phyloP scores from a whole-genome alignment of 2,797 vertebrate species.

The Phrynocephalus forsythii region DNA sequence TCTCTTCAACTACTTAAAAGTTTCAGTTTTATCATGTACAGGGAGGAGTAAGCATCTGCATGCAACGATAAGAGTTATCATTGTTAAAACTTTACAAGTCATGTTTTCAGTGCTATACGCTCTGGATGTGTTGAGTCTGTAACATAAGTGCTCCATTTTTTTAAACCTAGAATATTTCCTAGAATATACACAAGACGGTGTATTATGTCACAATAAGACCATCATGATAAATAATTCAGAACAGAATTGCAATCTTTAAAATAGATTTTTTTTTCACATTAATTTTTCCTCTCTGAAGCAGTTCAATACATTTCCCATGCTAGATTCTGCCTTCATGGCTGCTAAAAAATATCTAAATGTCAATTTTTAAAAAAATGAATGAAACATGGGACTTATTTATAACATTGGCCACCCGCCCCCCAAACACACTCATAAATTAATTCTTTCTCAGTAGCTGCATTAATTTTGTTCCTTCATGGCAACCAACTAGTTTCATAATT shows the following conservation, averaged over 20 bases:
- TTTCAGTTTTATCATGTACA: slow-evolving; percentile 57
- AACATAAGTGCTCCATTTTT: not conserved
- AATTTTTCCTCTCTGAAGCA: too few relatives aligned
- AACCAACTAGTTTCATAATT: not conserved
- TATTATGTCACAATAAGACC: too few relatives aligned
- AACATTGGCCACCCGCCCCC: not conserved
- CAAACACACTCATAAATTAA: not conserved
- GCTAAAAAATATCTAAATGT: not conserved
- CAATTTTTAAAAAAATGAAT: too few relatives aligned
- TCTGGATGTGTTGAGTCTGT: slow-evolving; percentile 31
- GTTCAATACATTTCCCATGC: too few relatives aligned
- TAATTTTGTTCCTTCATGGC: not conserved
- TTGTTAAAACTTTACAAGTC: slow-evolving; percentile 53
- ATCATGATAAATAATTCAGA: not conserved
- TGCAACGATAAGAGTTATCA: slow-evolving; percentile 83
- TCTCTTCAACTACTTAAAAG: slow-evolving; percentile 34
- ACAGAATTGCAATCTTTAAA: not conserved
- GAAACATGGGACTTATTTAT: not conserved
- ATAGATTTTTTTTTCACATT: too few relatives aligned
- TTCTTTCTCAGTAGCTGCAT: not conserved
- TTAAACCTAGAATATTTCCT: not conserved
- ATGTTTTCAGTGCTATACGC: slow-evolving; percentile 35
- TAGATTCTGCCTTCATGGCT: too few relatives aligned
- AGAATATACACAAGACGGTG: too few relatives aligned
- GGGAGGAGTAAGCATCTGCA: slow-evolving; percentile 69